A percentile compares a stretch with the other conserved stretches of the same genome.
Evolutionary conservation across 2,888 invertebrate genomes (phyloP).

Genomic region (Sphaerophoria taeniata): DNA sequence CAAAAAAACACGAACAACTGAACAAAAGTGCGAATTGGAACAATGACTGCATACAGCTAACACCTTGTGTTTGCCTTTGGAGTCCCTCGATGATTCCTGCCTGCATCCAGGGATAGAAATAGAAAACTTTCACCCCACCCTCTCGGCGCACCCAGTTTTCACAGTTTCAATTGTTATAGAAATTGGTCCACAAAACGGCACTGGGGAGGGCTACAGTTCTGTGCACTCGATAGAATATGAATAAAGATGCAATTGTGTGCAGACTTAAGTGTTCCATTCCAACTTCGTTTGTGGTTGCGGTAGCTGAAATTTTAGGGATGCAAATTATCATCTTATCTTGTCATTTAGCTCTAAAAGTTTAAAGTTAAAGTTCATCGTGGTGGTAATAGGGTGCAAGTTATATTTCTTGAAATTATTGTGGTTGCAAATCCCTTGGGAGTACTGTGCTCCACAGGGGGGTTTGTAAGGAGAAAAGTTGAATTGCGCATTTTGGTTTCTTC

Average conservation of each 20-base stretch:
- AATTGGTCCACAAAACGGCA: constrained; percentile 37
- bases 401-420: constrained; percentile 51
- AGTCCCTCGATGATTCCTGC: constrained; percentile 6
- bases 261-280: constrained; percentile 47
- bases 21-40: constrained; percentile 62
- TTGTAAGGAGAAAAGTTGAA: no score
- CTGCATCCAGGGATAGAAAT: not conserved
- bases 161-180: constrained; percentile 16
- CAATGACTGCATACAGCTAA: constrained; percentile 34
- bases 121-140: constrained; percentile 8
- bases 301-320: constrained; percentile 7
- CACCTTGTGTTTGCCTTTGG: constrained; percentile 49
- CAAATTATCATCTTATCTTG: constrained; percentile 53
- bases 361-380: constrained; percentile 37
- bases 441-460: no score
- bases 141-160: constrained; percentile 7
- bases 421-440: constrained; percentile 17
- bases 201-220: not conserved
- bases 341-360: constrained; percentile 52
- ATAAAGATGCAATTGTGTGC: constrained; percentile 63
- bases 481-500: no score
- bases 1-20: not conserved
- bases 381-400: constrained; percentile 31
- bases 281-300: constrained; percentile 43
- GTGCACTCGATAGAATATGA: constrained; percentile 55